Evolutionary conservation across 2,113 vertebrate genomes (phyloP), one percentile per base, ranked within the genome.

Genomic region (Psittacula cyanocephala): DNA sequence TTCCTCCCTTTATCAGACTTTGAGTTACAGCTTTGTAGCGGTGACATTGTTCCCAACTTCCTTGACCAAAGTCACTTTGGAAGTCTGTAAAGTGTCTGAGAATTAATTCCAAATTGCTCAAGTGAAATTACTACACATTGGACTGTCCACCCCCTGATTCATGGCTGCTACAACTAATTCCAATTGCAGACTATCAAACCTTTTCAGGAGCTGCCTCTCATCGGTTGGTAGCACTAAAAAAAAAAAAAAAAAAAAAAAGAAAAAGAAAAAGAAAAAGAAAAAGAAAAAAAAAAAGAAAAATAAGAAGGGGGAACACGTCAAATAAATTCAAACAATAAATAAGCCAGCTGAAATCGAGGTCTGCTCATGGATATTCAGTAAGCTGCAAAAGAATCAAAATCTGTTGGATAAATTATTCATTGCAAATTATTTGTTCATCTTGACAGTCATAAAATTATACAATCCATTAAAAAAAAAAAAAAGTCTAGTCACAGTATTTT

Each of bases 271-370:
- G 12, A 55, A 31, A 39, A 19, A 37, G 37, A 37, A 37, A 37
- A 37, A 37, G 37, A 37, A 62, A 43, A 75, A 37, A 72, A n/a
- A 46, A 81, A 57, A n/a, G 47, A 67, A 27, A 65, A 43, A 14
- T 16, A 50, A 18, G 0, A 5, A 10, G 10, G 11, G 49, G 31
- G 59, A 88, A 88, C 47, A 81, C 17, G 0, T 94, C 86, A 96
- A 94, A 97, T 96, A 96, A 90, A 96, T 96, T 90, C 88, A 95
- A 96, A 94, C 82, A 97, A 96, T 96, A 96, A 97, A 96, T 95
- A 96, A 96, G 49, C 76, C 82, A 91, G 86, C 72, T 55, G 92
- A 96, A 95, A 96, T 92, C 13, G 37, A 93, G 86, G 77, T 93
- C 95, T 97, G 93, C 95, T 97, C 93, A 97, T 96, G 95, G 95